These are phyloP conservation scores for Cyanoliseus patagonus DNA, from an alignment of 2,113 vertebrate species.

Conservation along the genomic window DNA sequence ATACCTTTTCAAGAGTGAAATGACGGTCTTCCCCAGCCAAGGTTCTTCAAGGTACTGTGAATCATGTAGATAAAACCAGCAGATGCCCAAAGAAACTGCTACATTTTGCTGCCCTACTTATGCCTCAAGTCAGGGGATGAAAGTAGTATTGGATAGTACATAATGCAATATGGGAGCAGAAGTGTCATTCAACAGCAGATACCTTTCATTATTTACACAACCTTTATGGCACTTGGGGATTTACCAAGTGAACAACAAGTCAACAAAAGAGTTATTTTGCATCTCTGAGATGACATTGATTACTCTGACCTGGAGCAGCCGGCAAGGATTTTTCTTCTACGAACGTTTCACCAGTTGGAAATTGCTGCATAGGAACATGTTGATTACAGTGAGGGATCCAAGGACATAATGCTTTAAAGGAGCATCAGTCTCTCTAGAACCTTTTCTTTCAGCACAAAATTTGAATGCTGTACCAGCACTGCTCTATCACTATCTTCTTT, in stretches of 20 bases:
- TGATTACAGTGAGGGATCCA: neutral
- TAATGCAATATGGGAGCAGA: neutral
- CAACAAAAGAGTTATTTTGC: conserved; percentile 3
- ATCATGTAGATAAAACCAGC: neutral
- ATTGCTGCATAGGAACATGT: neutral
- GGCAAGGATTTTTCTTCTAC: neutral
- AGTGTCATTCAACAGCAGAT: neutral
- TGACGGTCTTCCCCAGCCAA: neutral
- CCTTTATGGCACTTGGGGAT: neutral
- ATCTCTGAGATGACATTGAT: neutral
- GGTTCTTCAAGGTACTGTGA: neutral
- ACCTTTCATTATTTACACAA: conserved; percentile 16
- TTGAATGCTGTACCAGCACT: neutral
- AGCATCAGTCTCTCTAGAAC: neutral
- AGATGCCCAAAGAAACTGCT: neutral
- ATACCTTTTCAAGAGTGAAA: neutral
- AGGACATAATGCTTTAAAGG: neutral
- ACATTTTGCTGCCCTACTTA: neutral
- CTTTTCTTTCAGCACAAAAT: neutral
- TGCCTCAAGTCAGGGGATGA: neutral
- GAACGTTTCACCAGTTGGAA: neutral
- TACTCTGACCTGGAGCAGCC: neutral
- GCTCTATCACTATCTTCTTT: neutral
- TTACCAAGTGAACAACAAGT: neutral
- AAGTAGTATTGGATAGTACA: neutral